A percentile compares a stretch with the other conserved stretches of the same genome.
Conservation (phyloP, 1,140 invertebrate species). For the Eriosoma lanigerum region DNA sequence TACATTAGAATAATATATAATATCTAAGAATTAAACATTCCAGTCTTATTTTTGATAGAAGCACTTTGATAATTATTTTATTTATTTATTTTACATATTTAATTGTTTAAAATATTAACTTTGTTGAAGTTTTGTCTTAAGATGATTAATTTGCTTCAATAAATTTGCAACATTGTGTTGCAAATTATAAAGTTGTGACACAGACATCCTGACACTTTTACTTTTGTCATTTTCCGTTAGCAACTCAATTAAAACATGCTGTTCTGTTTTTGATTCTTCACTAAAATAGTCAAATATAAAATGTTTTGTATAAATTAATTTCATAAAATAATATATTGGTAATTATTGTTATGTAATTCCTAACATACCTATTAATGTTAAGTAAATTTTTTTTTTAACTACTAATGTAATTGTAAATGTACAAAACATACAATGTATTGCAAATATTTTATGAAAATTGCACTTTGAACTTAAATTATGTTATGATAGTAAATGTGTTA, state of each 20-base stretch:
- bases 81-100: background rate
- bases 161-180: conserved; percentile 32
- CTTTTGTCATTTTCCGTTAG: conserved; percentile 7
- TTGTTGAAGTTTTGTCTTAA: conserved; percentile 39
- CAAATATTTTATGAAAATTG: background rate
- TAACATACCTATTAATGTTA: background rate
- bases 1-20: conserved; percentile 5
- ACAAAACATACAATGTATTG: conserved; percentile 14
- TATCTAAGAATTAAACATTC: background rate
- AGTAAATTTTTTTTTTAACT: background rate
- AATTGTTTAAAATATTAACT: conserved; percentile 24
- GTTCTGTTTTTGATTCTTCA: background rate
- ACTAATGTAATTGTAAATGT: conserved; percentile 2
- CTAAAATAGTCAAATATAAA: conserved; percentile 12
- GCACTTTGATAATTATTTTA: conserved; percentile 13
- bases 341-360: background rate
- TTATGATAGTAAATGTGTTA: background rate
- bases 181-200: conserved; percentile 19
- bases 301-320: background rate
- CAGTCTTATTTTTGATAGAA: background rate
- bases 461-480: background rate
- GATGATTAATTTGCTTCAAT: conserved; percentile 21
- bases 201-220: conserved; percentile 28
- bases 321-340: background rate
- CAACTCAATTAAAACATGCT: conserved; percentile 8